phyloP scores from a whole-genome alignment of 2,888 invertebrate species.

The Sericinus montela region DNA sequence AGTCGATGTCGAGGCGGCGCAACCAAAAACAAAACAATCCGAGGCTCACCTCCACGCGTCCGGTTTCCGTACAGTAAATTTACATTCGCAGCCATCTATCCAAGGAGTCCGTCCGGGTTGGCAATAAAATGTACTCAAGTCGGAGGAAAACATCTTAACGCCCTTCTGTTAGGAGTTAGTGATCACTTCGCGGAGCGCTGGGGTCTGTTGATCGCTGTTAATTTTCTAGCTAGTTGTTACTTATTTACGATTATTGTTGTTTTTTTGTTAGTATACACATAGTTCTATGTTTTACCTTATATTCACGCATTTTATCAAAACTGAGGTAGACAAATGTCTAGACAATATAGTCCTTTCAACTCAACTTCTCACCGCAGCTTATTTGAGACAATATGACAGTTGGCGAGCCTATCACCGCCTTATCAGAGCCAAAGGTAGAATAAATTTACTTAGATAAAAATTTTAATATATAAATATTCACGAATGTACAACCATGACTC shows the following conservation, averaged over 20 bases:
- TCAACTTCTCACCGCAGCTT: no score
- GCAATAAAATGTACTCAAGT: slow-evolving; percentile 77
- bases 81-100: slow-evolving; percentile 77
- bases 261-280: no score
- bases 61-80: slow-evolving; percentile 75
- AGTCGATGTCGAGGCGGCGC: slow-evolving; percentile 56
- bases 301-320: no score
- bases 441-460: no score
- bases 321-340: no score
- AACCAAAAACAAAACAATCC: slow-evolving; percentile 75
- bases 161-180: slow-evolving; percentile 27
- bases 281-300: no score
- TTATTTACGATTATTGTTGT: slow-evolving; percentile 1
- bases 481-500: no score
- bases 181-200: slow-evolving; percentile 14
- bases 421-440: no score
- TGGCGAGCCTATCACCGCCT: no score
- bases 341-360: no score
- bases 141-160: slow-evolving; percentile 68
- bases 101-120: slow-evolving; percentile 74
- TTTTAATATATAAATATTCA: no score
- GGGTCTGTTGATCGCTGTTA: slow-evolving; percentile 2
- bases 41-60: slow-evolving; percentile 74
- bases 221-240: slow-evolving; percentile 1
- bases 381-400: no score